Conservation (phyloP, 1,140 invertebrate species). For the Aphis gossypii region DNA sequence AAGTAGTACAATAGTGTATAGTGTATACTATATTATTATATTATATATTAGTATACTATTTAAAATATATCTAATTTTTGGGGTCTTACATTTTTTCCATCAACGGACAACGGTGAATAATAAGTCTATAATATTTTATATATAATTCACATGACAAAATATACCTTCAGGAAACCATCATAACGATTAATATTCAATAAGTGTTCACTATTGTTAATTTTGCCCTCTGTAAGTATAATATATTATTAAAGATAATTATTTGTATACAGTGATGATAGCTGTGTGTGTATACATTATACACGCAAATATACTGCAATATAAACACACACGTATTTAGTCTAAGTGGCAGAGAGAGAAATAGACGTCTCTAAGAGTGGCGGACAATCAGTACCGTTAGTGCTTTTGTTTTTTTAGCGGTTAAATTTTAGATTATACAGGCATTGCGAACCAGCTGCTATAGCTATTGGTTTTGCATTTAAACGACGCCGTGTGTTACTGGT, state of each 20-base stretch:
- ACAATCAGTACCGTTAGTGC: not conserved
- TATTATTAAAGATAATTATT: not conserved
- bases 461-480: slow-evolving; percentile 1
- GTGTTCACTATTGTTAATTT: not conserved
- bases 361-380: not conserved
- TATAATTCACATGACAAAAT: too few species aligned
- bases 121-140: not conserved
- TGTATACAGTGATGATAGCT: too few species aligned
- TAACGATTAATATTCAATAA: not conserved
- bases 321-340: not conserved
- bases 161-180: not conserved
- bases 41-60: not conserved
- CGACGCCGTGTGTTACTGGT: too few species aligned
- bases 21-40: too few species aligned
- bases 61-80: not conserved
- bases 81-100: not conserved
- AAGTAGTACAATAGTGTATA: too few species aligned
- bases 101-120: not conserved
- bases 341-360: too few species aligned
- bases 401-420: not conserved
- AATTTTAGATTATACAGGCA: not conserved
- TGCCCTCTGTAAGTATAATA: not conserved
- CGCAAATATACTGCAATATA: not conserved
- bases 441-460: not conserved
- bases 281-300: too few species aligned